Conservation (phyloP, 2,113 vertebrate species). For the Alosa alosa region DNA sequence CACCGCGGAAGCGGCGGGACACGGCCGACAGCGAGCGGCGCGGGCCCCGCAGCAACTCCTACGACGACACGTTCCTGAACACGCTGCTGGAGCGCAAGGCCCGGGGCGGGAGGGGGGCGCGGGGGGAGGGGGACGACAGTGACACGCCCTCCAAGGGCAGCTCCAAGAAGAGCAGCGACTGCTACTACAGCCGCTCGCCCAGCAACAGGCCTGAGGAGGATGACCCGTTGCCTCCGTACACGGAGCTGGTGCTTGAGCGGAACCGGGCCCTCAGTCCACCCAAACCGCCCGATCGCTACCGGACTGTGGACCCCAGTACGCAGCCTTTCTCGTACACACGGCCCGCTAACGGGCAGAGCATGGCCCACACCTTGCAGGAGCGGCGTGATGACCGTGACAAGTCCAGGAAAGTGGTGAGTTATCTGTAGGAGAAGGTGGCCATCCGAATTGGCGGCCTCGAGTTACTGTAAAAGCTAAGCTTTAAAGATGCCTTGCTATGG, state of each 20-base stretch:
- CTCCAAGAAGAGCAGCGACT: constrained; percentile 74
- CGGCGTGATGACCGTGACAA: constrained; percentile 84
- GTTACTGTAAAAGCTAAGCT: not conserved
- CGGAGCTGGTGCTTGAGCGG: constrained; percentile 74
- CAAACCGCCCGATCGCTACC: constrained; percentile 46
- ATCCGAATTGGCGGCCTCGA: not conserved
- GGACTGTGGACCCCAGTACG: constrained; percentile 53
- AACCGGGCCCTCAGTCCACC: constrained; percentile 62
- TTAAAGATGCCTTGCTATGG: not conserved
- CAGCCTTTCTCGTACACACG: constrained; percentile 78
- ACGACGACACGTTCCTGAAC: constrained; percentile 81
- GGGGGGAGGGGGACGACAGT: constrained; percentile 69
- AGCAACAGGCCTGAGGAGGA: constrained; percentile 78
- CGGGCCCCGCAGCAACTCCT: constrained; percentile 65
- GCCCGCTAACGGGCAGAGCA: constrained; percentile 72
- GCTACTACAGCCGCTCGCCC: constrained; percentile 63
- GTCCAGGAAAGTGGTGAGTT: constrained; percentile 87
- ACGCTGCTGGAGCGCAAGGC: constrained; percentile 80
- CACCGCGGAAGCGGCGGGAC: constrained; percentile 74
- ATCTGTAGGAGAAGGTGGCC: constrained; percentile 56
- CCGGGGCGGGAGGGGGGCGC: constrained; percentile 60
- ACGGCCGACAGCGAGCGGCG: constrained; percentile 79
- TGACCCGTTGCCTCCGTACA: constrained; percentile 87
- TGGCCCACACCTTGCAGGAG: constrained; percentile 78
- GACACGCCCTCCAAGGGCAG: constrained; percentile 86